Evolutionary conservation across 1,140 invertebrate species (phyloP), one percentile per base, ranked within the genome.

Genomic region (Drosophila hydei): DNA sequence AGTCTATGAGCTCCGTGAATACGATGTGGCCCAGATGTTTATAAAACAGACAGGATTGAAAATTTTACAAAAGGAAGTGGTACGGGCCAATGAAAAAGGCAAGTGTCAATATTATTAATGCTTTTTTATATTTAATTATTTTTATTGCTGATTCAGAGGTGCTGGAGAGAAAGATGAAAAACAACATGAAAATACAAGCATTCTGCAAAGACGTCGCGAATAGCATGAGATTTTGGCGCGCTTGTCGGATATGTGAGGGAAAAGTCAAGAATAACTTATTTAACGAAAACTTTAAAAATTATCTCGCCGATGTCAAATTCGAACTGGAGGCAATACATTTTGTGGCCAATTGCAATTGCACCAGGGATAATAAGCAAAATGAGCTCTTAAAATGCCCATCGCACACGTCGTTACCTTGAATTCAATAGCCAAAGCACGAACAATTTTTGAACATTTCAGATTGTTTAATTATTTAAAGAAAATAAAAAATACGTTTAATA

Each of bases 21-120:
- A 59, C 18, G 54, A 67, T 51, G 9, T 67, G 2, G 4, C 12
- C 4, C 54, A 59, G n/a, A 7, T 1, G 0, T 48, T 65, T 36
- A 11, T 21, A 27, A 0, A 23, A 9, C 12, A 1, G 5, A 36
- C 1, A 3, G 11, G 14, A 16, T 3, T 25, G 0, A 11, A 3
- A 0, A 6, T 4, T 4, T 14, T 5, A 1, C 19, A 14, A 11
- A 33, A 11, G 25, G 30, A 12, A 12, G 1, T 1, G 4, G 8
- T 3, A 7, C 12, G 9, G 30, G 11, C 3, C 2, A 55, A 11
- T 4, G 33, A 40, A 14, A 4, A 4, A 0, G 19, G 52, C 23
- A 18, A 55, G 52, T 55, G 0, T 23, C 21, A 3, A 3, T 3
- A 4, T 0, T 21, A 33, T 11, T 30, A 6, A 30, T 12, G 2